phyloP scores from a whole-genome alignment of 35 echinoderm and acorn worm species.

The Apostichopus japonicus region DNA sequence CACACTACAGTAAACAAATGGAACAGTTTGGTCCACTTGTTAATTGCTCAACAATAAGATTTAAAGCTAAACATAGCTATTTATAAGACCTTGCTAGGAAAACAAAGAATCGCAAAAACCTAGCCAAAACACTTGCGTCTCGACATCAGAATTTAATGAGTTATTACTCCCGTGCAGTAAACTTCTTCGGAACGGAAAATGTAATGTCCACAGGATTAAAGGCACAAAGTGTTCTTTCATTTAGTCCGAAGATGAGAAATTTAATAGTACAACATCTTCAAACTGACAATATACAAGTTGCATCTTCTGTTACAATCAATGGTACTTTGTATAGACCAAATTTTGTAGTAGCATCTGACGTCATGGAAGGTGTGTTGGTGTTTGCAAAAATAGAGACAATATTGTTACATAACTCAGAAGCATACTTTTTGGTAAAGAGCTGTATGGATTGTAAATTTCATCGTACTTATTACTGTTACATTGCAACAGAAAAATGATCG shows the following conservation, averaged over 20 bases:
- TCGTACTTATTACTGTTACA: too few species aligned
- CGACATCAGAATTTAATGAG: too few species aligned
- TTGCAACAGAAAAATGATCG: neutral
- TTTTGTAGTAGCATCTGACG: neutral
- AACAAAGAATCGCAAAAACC: neutral
- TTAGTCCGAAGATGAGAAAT: neutral
- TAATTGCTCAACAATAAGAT: too few species aligned
- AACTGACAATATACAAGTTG: too few species aligned
- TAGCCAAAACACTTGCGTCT: conserved; percentile 34
- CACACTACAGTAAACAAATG: too few species aligned
- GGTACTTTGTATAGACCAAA: neutral
- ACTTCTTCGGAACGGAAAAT: neutral
- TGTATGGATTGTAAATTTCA: neutral
- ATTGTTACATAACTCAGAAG: too few species aligned
- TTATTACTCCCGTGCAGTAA: too few species aligned
- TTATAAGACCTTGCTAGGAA: neutral
- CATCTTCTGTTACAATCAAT: too few species aligned
- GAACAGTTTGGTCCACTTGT: too few species aligned
- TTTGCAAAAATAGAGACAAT: neutral
- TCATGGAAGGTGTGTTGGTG: neutral
- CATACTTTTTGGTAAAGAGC: neutral
- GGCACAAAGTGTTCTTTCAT: too few species aligned
- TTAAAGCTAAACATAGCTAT: neutral
- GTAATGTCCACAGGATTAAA: neutral
- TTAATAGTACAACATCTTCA: neutral